These are phyloP conservation scores for Nebria salina DNA, from an alignment of 2,888 invertebrate species.

Conservation along the genomic window DNA sequence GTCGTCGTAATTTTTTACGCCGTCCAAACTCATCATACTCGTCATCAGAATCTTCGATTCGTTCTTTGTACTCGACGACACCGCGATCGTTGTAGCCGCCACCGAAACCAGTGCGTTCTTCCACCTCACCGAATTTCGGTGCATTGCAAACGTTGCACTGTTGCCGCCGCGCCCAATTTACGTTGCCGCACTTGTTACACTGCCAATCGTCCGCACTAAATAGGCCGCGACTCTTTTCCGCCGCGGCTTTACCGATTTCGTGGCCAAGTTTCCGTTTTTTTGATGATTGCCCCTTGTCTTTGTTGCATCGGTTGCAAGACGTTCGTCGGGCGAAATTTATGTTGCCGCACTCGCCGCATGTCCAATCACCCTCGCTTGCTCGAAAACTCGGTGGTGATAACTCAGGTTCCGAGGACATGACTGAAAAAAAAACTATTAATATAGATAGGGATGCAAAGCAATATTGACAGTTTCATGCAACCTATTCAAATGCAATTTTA, in stretches of 20 bases:
- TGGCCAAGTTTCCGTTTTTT: slow-evolving; percentile 88
- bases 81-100: slow-evolving; percentile 97
- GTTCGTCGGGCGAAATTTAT: slow-evolving; percentile 92
- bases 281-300: slow-evolving; percentile 68
- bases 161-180: slow-evolving; percentile 96
- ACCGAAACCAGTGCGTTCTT: slow-evolving; percentile 82
- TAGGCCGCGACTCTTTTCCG: slow-evolving; percentile 97
- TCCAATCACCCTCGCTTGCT: slow-evolving; percentile 69
- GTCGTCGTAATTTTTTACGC: slow-evolving; percentile 56
- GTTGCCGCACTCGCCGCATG: slow-evolving; percentile 85
- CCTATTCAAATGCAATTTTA: slow-evolving; percentile 3
- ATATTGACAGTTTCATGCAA: neutral
- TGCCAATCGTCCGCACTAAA: slow-evolving; percentile 99
- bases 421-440: slow-evolving; percentile 9
- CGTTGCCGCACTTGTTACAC: slow-evolving; percentile 99
- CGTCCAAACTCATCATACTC: slow-evolving; percentile 89
- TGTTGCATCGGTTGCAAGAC: slow-evolving; percentile 92
- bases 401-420: slow-evolving; percentile 30
- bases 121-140: slow-evolving; percentile 94
- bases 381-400: slow-evolving; percentile 36
- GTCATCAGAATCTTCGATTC: slow-evolving; percentile 87
- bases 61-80: slow-evolving; percentile 92
- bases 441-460: neutral
- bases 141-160: slow-evolving; percentile 99
- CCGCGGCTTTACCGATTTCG: slow-evolving; percentile 97